These are phyloP conservation scores for Germaria angustata DNA, from an alignment of 2,888 invertebrate species.

Conservation along the genomic window DNA sequence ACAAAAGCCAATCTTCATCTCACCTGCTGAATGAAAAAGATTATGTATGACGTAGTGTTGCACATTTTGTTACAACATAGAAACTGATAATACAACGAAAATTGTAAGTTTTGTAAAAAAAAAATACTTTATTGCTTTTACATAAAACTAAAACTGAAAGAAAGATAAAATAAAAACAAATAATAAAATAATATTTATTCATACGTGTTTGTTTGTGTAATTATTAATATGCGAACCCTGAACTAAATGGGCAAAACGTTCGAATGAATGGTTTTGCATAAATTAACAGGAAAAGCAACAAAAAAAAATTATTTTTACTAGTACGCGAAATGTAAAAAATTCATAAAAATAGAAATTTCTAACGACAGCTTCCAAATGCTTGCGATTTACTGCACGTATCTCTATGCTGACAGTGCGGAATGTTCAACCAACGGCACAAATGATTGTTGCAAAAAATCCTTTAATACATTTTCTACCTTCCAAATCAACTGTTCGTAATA, in stretches of 20 bases:
- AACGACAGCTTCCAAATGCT: background rate
- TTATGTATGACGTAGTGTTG: slow-evolving; percentile 15
- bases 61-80: slow-evolving; percentile 27
- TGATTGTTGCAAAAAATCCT: background rate
- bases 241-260: slow-evolving; percentile 56
- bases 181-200: background rate
- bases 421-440: background rate
- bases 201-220: slow-evolving; percentile 13
- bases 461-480: background rate
- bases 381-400: background rate
- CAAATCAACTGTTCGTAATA: too few species aligned
- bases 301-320: slow-evolving; percentile 16
- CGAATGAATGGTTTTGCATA: slow-evolving; percentile 38
- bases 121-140: slow-evolving; percentile 9
- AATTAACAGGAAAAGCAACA: slow-evolving; percentile 45
- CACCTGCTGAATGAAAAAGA: background rate
- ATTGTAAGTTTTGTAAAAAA: background rate
- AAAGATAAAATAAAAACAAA: background rate
- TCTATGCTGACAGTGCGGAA: background rate
- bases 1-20: background rate
- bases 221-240: slow-evolving; percentile 61
- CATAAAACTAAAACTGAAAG: background rate
- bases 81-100: background rate
- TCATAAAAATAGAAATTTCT: slow-evolving; percentile 10
- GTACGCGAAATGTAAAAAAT: background rate